Evolutionary conservation across 2,113 vertebrate genomes (phyloP).

Genomic region (Saccopteryx leptura): DNA sequence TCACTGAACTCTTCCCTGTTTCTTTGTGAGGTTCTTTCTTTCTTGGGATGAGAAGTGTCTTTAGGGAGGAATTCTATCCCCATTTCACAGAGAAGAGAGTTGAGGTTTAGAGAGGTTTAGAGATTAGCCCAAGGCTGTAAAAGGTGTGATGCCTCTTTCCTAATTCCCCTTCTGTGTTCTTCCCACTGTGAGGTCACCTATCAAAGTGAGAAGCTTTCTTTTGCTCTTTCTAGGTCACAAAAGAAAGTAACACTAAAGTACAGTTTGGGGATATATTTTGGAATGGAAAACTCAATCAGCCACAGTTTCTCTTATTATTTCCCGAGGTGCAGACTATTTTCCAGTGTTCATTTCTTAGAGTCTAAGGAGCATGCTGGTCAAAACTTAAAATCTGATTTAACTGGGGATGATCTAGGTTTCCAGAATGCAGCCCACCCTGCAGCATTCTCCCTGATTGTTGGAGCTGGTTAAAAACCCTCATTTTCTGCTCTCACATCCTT

Average conservation of each 20-base stretch:
- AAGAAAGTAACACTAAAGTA: background rate
- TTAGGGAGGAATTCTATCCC: background rate
- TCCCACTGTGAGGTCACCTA: background rate
- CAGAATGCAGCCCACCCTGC: background rate
- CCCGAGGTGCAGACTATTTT: background rate
- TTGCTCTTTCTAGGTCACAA: background rate
- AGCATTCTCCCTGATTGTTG: background rate
- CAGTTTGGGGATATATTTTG: background rate
- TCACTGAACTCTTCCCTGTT: background rate
- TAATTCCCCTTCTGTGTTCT: background rate
- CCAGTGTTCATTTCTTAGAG: background rate
- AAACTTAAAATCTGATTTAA: background rate
- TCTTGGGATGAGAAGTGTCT: background rate
- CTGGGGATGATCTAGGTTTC: background rate
- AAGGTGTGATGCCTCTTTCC: background rate
- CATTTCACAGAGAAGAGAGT: background rate
- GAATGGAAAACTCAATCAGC: conserved; percentile 13
- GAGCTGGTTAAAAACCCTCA: background rate
- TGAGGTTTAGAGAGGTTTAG: background rate
- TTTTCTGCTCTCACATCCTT: background rate
- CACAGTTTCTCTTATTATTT: background rate
- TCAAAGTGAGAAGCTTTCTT: background rate
- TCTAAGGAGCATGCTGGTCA: background rate
- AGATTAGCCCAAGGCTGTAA: background rate
- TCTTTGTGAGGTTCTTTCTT: background rate